phyloP scores from a whole-genome alignment of 2,888 invertebrate species.

The Plagodis pulveraria region DNA sequence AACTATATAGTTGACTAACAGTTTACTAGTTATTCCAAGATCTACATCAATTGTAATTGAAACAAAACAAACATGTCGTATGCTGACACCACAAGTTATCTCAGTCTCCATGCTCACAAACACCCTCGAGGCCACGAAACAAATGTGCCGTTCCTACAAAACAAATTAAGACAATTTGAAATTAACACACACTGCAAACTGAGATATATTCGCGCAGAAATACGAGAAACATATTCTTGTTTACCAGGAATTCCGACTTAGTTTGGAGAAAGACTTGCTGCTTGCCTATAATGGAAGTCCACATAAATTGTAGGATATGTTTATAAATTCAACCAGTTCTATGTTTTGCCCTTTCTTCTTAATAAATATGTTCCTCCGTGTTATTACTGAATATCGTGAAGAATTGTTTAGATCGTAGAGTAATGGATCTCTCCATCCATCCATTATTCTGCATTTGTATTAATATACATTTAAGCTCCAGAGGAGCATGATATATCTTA shows the following conservation, averaged over 20 bases:
- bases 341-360: no score
- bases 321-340: no score
- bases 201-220: conserved; percentile 66
- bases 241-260: conserved; percentile 30
- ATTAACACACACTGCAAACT: conserved; percentile 74
- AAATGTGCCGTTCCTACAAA: conserved; percentile 68
- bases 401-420: no score
- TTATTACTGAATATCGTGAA: no score
- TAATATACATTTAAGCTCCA: no score
- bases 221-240: conserved; percentile 56
- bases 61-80: conserved; percentile 40
- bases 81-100: conserved; percentile 46
- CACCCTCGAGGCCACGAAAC: conserved; percentile 61
- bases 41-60: conserved; percentile 47
- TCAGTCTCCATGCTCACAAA: conserved; percentile 47
- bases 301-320: no score
- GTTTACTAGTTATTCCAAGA: no score
- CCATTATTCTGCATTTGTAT: no score
- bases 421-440: no score
- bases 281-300: not conserved
- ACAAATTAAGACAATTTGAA: conserved; percentile 81
- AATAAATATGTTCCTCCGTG: no score
- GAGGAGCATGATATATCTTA: no score
- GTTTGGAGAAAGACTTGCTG: conserved; percentile 8
- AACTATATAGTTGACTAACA: no score